A percentile compares a stretch with the other conserved stretches of the same genome.
Evolutionary conservation across 1,140 invertebrate genomes (phyloP).

Genomic region (Laodelphax striatellus): DNA sequence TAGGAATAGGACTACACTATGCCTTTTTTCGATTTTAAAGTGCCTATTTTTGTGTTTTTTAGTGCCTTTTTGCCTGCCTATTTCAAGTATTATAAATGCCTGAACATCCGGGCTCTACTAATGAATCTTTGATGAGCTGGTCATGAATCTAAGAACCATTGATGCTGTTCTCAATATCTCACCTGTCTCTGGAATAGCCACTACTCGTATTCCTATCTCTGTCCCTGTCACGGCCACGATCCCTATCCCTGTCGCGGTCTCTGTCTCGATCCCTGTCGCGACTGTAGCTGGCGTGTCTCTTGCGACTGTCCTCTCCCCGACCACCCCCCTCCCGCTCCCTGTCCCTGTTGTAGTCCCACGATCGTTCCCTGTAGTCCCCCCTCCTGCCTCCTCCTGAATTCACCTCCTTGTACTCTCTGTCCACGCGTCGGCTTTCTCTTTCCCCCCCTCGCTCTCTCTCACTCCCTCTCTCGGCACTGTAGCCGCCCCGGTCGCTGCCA

Average conservation of each 20-base stretch:
- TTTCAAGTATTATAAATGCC: no score
- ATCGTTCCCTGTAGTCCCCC: background rate
- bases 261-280: conserved; percentile 4
- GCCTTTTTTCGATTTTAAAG: no score
- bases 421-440: background rate
- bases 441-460: background rate
- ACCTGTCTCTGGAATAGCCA: no score
- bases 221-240: conserved; percentile 7
- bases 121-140: no score
- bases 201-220: conserved; percentile 3
- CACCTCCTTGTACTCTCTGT: background rate
- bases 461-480: background rate
- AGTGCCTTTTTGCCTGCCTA: no score
- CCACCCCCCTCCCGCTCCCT: conserved; percentile 13
- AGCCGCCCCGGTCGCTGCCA: no score
- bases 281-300: conserved; percentile 22
- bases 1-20: no score
- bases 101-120: no score
- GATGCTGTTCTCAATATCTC: no score
- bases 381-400: no score
- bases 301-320: conserved; percentile 24
- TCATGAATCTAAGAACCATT: no score
- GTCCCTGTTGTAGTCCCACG: conserved; percentile 13
- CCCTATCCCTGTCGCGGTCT: conserved; percentile 6
- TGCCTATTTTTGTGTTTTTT: no score